Evolutionary conservation across 2,888 invertebrate genomes (phyloP), one percentile per base, ranked within the genome.

Genomic region (Meghimatium bilineatum): DNA sequence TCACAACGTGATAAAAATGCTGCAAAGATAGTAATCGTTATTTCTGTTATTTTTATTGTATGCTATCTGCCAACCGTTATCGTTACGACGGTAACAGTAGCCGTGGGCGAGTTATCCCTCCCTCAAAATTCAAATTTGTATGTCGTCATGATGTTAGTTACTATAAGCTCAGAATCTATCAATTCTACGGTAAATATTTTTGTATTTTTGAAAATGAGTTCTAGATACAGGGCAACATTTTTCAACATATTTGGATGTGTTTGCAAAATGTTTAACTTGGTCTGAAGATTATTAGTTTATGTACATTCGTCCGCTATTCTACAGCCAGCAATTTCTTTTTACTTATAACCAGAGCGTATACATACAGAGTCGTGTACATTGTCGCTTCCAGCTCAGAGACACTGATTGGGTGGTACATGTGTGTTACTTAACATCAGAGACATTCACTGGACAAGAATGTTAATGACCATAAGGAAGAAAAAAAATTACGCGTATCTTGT

Each of bases 121-220:
- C 26, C 5, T n/a, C 60, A 63, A 63, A 8, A 63, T 26, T 63
- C n/a, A 23, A 26, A 26, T 10, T 63, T 63, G 2, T 63, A n/a
- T 63, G 1, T n/a, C 8, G 8, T n/a, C 8, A n/a, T n/a, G n/a
- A n/a, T 26, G 60, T n/a, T 10, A 5, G 3, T 63, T 63, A n/a
- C 60, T 63, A n/a, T n/a, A n/a, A n/a, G 5, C 23, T 1, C 8
- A 23, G 60, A 63, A 26, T 63, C 60, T n/a, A 26, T 63, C 60
- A 63, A n/a, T n/a, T 63, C 60, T 63, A n/a, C n/a, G n/a, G 60
- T 63, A 5, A n/a, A 26, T n/a, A 63, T 63, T 63, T 63, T 63
- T 63, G 60, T 63, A 8, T 63, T n/a, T n/a, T 63, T 63, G n/a
- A 63, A 63, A n/a, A 26, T 63, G 60, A 63, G 60, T 63, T 63